Evolutionary conservation across 2,888 invertebrate species (phyloP), one percentile per base, ranked within the genome.

Genomic region (Cryptops parisi): DNA sequence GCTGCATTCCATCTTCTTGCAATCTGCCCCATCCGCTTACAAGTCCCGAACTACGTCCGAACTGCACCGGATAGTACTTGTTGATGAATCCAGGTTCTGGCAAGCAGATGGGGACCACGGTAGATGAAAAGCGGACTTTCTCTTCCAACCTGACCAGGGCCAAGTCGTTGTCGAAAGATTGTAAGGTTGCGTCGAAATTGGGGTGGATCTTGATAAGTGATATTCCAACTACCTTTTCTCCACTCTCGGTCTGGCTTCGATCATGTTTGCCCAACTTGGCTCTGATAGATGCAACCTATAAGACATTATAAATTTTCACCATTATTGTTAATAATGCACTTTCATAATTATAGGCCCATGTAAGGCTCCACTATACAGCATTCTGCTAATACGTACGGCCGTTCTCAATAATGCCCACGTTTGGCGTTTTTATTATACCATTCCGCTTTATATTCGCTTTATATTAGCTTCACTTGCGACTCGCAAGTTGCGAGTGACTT

Each of bases 21-120:
- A 63, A 48, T 44, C 61, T 58, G 4, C 63, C 63, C 63, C 63
- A 63, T n/a, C 63, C 63, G 5, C 60, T 59, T 2, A 63, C 63
- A 12, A 58, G 55, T 1, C 63, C 63, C 3, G 40, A 53, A n/a
- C 22, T 23, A 17, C 47, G 47, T 9, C 26, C 48, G 2, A 1
- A 3, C 2, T 33, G 52, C 19, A n/a, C 17, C 22, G 27, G 43
- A 21, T 44, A 52, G 44, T 19, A 52, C 15, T 43, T 21, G 22
- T 25, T 27, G 1, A 52, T 6, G 15, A 52, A 52, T 9, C 45
- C 52, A 15, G 24, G 25, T 27, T 5, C 6, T 2, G 52, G 52
- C 9, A 52, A n/a, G 33, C 52, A 52, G 1, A 52, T 52, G 21
- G 52, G 52, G 15, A 43, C 24, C 9, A 52, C 45, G 12, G 23